Percentiles rank a stretch among this genome's conserved stretches.
These are phyloP conservation scores for Clarias magur DNA, from an alignment of 2,113 vertebrate genomes.

Conservation along the genomic window DNA sequence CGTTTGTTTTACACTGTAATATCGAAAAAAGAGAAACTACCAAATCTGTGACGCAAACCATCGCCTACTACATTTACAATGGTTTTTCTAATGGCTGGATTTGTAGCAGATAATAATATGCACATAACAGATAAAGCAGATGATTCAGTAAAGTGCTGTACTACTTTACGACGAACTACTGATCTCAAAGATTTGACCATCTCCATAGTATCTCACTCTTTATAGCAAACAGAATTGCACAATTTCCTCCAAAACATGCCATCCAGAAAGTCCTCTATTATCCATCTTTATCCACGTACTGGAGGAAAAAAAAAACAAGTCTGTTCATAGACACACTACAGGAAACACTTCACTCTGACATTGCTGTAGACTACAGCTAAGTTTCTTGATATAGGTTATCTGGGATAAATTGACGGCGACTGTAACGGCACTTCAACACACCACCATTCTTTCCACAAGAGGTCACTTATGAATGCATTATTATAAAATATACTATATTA, in stretches of 20 bases:
- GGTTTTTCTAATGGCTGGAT: neutral
- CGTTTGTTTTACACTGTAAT: neutral
- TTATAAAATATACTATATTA: neutral
- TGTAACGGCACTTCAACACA: neutral
- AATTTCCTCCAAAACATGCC: neutral
- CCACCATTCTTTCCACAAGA: neutral
- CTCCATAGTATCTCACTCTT: neutral
- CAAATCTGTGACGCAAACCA: neutral
- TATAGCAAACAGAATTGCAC: neutral
- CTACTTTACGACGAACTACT: neutral
- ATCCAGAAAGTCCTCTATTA: neutral
- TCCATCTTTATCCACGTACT: neutral
- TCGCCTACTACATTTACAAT: neutral
- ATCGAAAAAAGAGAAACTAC: neutral
- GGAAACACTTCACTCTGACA: neutral
- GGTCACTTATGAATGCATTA: neutral
- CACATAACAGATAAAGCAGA: neutral
- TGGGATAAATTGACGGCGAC: too few relatives aligned
- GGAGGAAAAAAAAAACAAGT: neutral
- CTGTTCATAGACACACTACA: neutral
- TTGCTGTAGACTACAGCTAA: neutral
- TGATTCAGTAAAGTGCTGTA: neutral
- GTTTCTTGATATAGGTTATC: neutral
- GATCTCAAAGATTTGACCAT: neutral
- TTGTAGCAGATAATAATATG: neutral